Base-by-base conservation (phyloP, 2,888 invertebrate species). In the Eutolmus rufibarbis region DNA sequence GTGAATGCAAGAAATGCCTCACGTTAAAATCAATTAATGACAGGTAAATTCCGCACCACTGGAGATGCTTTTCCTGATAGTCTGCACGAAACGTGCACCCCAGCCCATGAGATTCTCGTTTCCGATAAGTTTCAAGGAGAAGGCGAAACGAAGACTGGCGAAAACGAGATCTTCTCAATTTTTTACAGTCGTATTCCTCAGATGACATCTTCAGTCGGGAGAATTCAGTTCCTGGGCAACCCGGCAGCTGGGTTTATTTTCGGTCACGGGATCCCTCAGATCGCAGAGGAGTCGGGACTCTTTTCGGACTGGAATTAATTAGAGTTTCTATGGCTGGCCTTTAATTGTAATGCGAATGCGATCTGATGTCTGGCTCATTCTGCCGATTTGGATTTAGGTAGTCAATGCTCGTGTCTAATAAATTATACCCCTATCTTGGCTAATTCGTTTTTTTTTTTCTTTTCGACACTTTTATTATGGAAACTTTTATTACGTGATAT, bases 1-100 rank as follows among this genome's bases (percentile, higher is more conserved):
- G 66, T 28, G 66, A 66, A 81, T 37, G 81, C 56, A 56, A 34
- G 56, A 23, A 56, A 56, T 51, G 7, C 56, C 28, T 51, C 81
- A 51, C 40, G 56, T 23, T 40, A 81, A 81, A 81, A 81, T 81
- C 81, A 81, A 81, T 81, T 81, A 81, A 81, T 81, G 81, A 81
- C 81, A 81, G 51, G 81, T 81, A 81, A 56, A 81, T 81, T 56
- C 81, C 46, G 56, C 78, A 43, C 51, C 31, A 7, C n/a, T 43
- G 43, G 23, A 56, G 81, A 56, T 51, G n/a, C n/a, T 34, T 78
- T 37, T 43, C 19, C 23, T 40, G 78, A 81, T 81, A 81, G n/a
- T 23, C 19, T 31, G 56, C 81, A 81, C 81, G 81, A 81, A 81
- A 28, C 43, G n/a, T n/a, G 46, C 16, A 9, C 31, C 51, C 51